phyloP scores from a whole-genome alignment of 2,113 vertebrate species.

The Ophthalmotilapia sp. region DNA sequence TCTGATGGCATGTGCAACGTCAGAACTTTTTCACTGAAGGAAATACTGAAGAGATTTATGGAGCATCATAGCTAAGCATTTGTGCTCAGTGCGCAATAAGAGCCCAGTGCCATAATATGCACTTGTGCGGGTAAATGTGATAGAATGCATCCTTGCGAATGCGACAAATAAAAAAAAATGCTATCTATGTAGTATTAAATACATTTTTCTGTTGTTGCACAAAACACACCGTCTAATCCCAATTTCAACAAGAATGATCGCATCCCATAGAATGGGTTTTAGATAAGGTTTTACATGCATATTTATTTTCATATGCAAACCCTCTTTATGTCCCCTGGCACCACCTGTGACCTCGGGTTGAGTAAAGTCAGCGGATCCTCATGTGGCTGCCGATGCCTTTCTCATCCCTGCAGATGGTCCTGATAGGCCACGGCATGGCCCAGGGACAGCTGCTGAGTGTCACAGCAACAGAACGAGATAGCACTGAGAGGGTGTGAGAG shows the following conservation, averaged over 20 bases:
- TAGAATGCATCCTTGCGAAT: not conserved
- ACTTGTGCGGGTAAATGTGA: not conserved
- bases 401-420: constrained; percentile 32
- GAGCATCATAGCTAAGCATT: not conserved
- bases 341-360: constrained; percentile 36
- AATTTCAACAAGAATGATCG: not conserved
- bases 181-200: not conserved
- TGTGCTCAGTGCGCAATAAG: not conserved
- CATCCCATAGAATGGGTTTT: not conserved
- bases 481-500: not conserved
- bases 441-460: constrained; percentile 33
- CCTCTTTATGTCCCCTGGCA: not conserved
- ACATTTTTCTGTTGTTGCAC: not conserved
- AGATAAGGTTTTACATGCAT: not conserved
- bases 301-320: not conserved
- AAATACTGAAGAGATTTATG: constrained; percentile 27
- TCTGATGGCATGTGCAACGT: constrained; percentile 17
- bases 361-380: constrained; percentile 20
- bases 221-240: not conserved
- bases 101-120: not conserved
- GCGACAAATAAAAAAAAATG: not conserved
- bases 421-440: not conserved
- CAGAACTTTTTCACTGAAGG: not conserved
- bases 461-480: not conserved
- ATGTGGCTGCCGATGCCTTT: constrained; percentile 27